Evolutionary conservation across 1,140 invertebrate species (phyloP), one percentile per base, ranked within the genome.

Genomic region (Ceratitis capitata): DNA sequence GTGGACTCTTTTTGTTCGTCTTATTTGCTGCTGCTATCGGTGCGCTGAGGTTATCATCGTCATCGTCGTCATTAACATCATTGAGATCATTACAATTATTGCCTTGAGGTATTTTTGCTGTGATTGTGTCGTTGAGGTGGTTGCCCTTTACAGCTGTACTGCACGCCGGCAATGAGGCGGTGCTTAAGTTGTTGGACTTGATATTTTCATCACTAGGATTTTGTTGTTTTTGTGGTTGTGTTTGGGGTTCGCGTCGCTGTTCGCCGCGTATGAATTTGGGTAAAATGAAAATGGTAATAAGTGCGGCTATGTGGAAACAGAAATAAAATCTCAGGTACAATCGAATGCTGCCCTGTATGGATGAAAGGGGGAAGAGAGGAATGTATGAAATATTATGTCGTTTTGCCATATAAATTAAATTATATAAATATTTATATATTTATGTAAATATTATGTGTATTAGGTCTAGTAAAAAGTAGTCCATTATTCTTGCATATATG

Each of bases 291-390:
- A 94, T 92, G 83, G 93, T 93, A 47, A 90, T 89, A 45, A 94
- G 85, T 87, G 93, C 93, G 85, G 94, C 86, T 82, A 95, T 87
- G 89, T 95, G 95, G 87, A 94, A 92, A 88, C 93, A 92, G 91
- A 94, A 93, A 92, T 93, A 89, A 89, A 94, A 94, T 94, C 93
- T 96, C 95, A 93, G 92, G 92, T 95, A 96, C 87, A 96, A 89
- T 86, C 91, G 91, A 85, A 96, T 89, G 87, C 94, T 94, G 84
- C 95, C 90, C 91, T 92, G 88, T 87, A 86, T n/a, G n/a, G n/a
- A 53, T 86, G 0, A 64, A 64, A 84, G 39, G 47, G 42, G 47
- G 9, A 35, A 9, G 26, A 58, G 49, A 84, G 1, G 23, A 10
- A 49, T 26, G n/a, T 10, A 83, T 49, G 5, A 61, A 56, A n/a